Evolutionary conservation across 2,797 vertebrate species (phyloP), one percentile per base, ranked within the genome.

Genomic region (Limnodromus scolopaceus): DNA sequence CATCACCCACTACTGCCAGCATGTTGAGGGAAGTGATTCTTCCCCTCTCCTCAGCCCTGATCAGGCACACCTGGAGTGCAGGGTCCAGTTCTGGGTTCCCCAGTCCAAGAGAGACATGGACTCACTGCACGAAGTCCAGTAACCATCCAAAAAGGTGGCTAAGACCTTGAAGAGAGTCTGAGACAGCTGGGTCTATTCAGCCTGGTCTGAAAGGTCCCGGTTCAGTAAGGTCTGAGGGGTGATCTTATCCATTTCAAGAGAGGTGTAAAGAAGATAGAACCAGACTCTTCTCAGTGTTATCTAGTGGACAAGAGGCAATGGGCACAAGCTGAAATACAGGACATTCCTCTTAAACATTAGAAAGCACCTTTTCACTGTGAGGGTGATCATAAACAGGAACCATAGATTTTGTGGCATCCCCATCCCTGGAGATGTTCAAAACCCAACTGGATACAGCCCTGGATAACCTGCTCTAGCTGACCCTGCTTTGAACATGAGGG

Each of bases 401-500:
- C 16, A 27, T 23, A 36, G 18, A 14, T 61, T 71, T 89, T 63
- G 34, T 4, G 1, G 6, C n/a, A 63, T 71, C 6, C 8, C 9
- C 12, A 24, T 39, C 18, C 24, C 22, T 36, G 32, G 46, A 85
- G 9, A 45, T 30, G 19, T 57, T 51, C 19, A 83, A 87, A 89
- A 43, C 3, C 10, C 22, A 9, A 15, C 10, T 55, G 64, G 41
- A 77, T 48, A 32, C 6, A 41, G 36, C 16, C 18, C 15, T 84
- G 4, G 5, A 13, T 30, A 69, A 83, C 22, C 20, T 68, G 17
- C 6, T 12, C 4, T 76, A 68, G 5, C 4, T 63, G 58, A 25
- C 5, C 11, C 4, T 38, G 12, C 18, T 86, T 71, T 43, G 16
- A n/a, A 23, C 8, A 32, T 0, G 0, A 30, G 19, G 8, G 3